Evolutionary conservation across 2,797 vertebrate genomes (phyloP), one percentile per base, ranked within the genome.

Genomic region (Dendrocincla tyrannina): DNA sequence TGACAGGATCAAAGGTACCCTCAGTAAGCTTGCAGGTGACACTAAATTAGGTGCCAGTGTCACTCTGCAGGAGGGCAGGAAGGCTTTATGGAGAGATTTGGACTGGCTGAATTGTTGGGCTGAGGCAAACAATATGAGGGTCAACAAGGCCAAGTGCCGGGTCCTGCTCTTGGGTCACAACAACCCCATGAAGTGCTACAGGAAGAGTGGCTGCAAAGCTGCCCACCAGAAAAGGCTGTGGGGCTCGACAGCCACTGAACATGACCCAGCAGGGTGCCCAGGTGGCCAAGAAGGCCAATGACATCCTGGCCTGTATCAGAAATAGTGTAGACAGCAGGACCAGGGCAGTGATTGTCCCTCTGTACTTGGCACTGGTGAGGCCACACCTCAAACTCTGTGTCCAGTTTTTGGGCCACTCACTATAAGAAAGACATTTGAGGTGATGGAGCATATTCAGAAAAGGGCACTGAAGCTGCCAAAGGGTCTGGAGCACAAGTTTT

Each of bases 361-460:
- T 64, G 20, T 1, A 10, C n/a, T 46, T 3, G 0, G 37, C 37
- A 27, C 7, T 72, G 39, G 12, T 47, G 59, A 66, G 59, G 25
- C 8, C 1, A 1, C 6, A 28, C 7, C 25, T 66, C 2, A 2
- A 52, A 11, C 32, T 0, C 52, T 41, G 20, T 52, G 27, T 72
- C 15, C 46, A 72, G 14, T 0, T 19, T 49, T 27, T 72, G 67
- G 27, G 23, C 8, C 15, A 1, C 2, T 59, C 37, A 52, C 3
- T 35, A 8, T 15, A 35, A 8, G 39, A 67, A 59, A 9, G 44
- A 46, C 22, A 41, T 1, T 1, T 14, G 63, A 63, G 18, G 8
- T 6, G 7, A 41, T 28, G 12, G 12, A 72, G 17, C 0, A 0
- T 19, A 6, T 46, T 39, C 73, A 72, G 39, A 8, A 13, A 59